Base-by-base conservation (phyloP, 2,888 invertebrate species). In the Octonoba sinensis region DNA sequence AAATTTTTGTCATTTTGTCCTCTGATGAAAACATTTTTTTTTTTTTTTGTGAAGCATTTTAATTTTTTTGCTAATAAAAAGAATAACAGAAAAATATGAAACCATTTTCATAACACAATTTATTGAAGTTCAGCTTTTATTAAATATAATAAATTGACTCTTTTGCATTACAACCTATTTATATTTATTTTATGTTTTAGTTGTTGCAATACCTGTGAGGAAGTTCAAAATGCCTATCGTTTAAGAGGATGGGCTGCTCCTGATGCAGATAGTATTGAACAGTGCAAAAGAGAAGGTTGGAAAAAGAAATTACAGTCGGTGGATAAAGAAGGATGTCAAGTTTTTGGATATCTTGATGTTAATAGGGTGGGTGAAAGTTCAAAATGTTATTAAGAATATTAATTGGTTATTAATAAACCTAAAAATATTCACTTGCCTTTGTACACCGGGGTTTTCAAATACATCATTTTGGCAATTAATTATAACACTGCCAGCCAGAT, bases 171-270 rank as follows among this genome's bases (percentile, higher is more conserved):
- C 27, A 27, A 6, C 27, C n/a, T n/a, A 27, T 27, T 27, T 27
- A 27, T 27, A 27, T 27, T 36, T 8, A 36, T 36, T n/a, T 36
- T 36, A 36, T 36, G 3, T 2, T 56, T 24, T 47, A 96, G 96
- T 86, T 99, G 98, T 88, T 99, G 99, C 88, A 97, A 97, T 88
- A 96, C 96, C 16, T 99, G 99, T 90, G 96, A 96, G 84, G 96
- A 97, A 74, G 96, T 99, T 0, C 92, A 94, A 88, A 95, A 95
- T 88, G 98, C 98, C 0, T 99, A 99, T 88, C 92, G 94, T 85
- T 88, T 91, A 85, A 93, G 93, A 88, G 93, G 94, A 85, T 98
- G 97, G 95, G 96, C 95, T 83, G 91, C 95, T 85, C 93, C 93
- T 27, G 93, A 94, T 86, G 90, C 94, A 36, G 91, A 93, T 76